phyloP scores from a whole-genome alignment of 2,888 invertebrate species.

The Meta bourneti region DNA sequence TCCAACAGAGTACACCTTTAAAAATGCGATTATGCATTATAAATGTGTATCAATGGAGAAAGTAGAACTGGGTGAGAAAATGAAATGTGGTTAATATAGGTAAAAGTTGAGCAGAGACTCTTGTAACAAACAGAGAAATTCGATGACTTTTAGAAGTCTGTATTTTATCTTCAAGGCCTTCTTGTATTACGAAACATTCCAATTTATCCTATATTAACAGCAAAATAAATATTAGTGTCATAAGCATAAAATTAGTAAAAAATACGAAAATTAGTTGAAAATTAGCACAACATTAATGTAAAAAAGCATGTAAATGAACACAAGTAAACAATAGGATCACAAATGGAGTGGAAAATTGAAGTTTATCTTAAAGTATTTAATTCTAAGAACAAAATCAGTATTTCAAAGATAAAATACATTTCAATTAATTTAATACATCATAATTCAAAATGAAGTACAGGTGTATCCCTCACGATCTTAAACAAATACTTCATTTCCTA shows the following conservation, averaged over 20 bases:
- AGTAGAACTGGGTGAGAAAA: neutral
- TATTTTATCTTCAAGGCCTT: neutral
- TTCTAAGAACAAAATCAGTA: too few species aligned
- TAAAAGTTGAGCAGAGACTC: neutral
- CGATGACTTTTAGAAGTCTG: neutral
- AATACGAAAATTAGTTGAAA: neutral
- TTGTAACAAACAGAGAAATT: neutral
- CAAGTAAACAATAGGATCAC: too few species aligned
- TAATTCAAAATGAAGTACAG: too few species aligned
- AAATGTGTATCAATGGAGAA: neutral
- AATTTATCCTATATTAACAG: neutral
- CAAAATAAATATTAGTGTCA: constrained; percentile 1
- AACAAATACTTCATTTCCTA: too few species aligned
- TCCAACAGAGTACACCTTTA: too few species aligned
- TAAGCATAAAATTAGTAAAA: neutral
- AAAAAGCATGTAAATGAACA: too few species aligned
- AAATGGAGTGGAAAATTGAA: too few species aligned
- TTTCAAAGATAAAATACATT: too few species aligned
- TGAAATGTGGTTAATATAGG: neutral
- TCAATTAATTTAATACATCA: too few species aligned
- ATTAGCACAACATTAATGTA: neutral
- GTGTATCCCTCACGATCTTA: too few species aligned
- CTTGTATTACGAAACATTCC: neutral
- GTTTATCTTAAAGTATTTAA: too few species aligned
- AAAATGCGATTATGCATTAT: too few species aligned